Evolutionary conservation across 2,113 vertebrate species (phyloP), one percentile per base, ranked within the genome.

Genomic region (Seriola quinqueradiata): DNA sequence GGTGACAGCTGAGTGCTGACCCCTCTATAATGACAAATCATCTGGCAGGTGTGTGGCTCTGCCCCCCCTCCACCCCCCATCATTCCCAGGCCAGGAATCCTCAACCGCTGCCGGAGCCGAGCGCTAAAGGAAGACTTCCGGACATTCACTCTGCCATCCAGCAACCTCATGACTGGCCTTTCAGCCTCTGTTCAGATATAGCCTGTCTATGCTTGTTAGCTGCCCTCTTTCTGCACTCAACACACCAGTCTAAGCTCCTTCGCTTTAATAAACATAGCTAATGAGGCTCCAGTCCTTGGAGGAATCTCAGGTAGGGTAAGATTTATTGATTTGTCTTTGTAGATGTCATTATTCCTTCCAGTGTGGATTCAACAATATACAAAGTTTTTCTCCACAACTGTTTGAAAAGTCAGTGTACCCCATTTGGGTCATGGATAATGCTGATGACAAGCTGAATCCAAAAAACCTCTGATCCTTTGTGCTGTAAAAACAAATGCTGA

Each of bases 11-110:
- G 96, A 95, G 76, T 89, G 90, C 94, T 95, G 95, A 96, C 95
- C 94, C 94, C 92, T 95, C 90, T 88, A 94, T 90, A 95, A 95
- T 97, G 96, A 97, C 95, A 96, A 93, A 97, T 96, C 94, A 92
- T 93, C 88, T 86, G 87, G 91, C 96, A 97, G 96, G 95, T 97
- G 95, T 93, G 94, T 89, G 63, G 72, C 80, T 92, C 91, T 83
- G 34, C 80, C 9, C 66, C 84, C 23, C 13, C 63, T 84, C 52
- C 75, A 25, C 58, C 17, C 92, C 83, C 89, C 87, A 79, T 88
- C 50, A 76, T 94, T 94, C 73, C 90, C 87, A 87, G 79, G 65
- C 69, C 80, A 89, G 93, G 85, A 65, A 92, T 93, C 91, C 81
- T 87, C 89, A 14, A 32, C 67, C 85, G 44, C 94, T 94, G 92